These are phyloP conservation scores for Drosophila sordidapex DNA, from an alignment of 2,888 invertebrate genomes.

Conservation along the genomic window DNA sequence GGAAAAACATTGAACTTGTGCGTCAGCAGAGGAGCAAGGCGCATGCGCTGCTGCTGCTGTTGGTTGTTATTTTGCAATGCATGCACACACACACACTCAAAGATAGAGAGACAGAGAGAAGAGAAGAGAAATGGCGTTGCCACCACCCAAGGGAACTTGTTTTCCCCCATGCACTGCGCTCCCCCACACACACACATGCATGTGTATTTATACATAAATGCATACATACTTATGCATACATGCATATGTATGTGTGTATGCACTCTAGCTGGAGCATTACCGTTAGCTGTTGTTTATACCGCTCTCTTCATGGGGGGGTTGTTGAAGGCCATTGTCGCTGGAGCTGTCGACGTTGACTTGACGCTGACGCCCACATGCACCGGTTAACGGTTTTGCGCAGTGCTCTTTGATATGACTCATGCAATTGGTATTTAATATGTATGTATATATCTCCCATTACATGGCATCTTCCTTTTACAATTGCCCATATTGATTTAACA, in stretches of 20 bases:
- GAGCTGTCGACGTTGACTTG: slow-evolving; percentile 28
- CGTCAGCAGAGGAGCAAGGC: slow-evolving; percentile 46
- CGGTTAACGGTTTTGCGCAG: slow-evolving; percentile 57
- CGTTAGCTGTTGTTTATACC: slow-evolving; percentile 49
- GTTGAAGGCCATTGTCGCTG: slow-evolving; percentile 71
- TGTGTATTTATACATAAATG: background rate
- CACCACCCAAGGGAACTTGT: slow-evolving; percentile 73
- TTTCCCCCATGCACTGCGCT: slow-evolving; percentile 58
- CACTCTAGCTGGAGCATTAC: slow-evolving; percentile 54
- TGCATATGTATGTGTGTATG: slow-evolving; percentile 11
- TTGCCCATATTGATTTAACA: slow-evolving; percentile 40
- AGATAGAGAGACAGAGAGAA: background rate
- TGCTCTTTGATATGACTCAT: slow-evolving; percentile 64
- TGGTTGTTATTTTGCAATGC: slow-evolving; percentile 46
- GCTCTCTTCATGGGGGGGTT: slow-evolving; percentile 76
- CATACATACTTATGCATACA: slow-evolving; percentile 1
- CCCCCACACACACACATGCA: slow-evolving; percentile 30
- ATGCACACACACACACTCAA: slow-evolving; percentile 16
- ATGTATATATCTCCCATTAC: slow-evolving; percentile 17
- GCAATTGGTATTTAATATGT: slow-evolving; percentile 56
- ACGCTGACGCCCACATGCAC: slow-evolving; percentile 73
- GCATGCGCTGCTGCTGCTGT: slow-evolving; percentile 57
- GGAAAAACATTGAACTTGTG: slow-evolving; percentile 61
- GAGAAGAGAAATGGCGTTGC: slow-evolving; percentile 42
- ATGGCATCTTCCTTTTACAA: slow-evolving; percentile 6